Evolutionary conservation across 2,797 vertebrate genomes (phyloP).

Genomic region (Takifugu ocellatus): DNA sequence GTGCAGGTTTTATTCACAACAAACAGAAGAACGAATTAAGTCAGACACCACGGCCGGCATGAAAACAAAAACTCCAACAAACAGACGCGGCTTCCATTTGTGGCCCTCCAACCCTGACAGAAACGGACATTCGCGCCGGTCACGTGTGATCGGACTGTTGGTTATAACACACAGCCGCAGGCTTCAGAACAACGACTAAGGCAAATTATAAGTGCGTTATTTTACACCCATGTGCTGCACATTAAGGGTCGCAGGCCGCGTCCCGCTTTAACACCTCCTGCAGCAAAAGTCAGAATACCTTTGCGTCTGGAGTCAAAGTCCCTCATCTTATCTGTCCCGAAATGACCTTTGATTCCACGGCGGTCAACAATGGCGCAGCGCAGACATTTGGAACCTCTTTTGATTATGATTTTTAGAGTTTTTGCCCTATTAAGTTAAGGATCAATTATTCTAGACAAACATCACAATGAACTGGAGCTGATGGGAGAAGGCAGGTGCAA

Average conservation of each 20-base stretch:
- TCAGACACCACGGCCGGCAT: conserved; percentile 30
- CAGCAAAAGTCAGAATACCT: not conserved
- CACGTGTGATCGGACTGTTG: not conserved
- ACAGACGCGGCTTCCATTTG: conserved; percentile 3
- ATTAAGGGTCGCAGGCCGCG: too few relatives aligned
- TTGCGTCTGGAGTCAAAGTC: conserved; percentile 17
- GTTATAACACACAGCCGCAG: conserved; percentile 9
- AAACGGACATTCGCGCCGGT: not conserved
- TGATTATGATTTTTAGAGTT: conserved; percentile 1
- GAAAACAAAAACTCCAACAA: conserved; percentile 36
- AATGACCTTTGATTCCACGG: conserved; percentile 21
- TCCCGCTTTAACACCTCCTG: too few relatives aligned
- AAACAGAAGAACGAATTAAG: conserved; percentile 33
- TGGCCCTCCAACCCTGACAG: conserved; percentile 9
- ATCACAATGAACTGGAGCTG: not conserved
- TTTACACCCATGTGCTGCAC: too few relatives aligned
- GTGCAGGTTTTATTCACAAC: conserved; percentile 60
- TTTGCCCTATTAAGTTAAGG: conserved; percentile 3
- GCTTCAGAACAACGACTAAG: conserved; percentile 3
- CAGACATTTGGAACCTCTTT: not conserved
- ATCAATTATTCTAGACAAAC: not conserved
- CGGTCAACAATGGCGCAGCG: not conserved
- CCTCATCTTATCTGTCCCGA: conserved; percentile 19
- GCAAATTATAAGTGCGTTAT: too few relatives aligned
- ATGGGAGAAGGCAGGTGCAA: not conserved